Evolutionary conservation across 1,140 invertebrate species (phyloP).

Genomic region (Leptinotarsa texana): DNA sequence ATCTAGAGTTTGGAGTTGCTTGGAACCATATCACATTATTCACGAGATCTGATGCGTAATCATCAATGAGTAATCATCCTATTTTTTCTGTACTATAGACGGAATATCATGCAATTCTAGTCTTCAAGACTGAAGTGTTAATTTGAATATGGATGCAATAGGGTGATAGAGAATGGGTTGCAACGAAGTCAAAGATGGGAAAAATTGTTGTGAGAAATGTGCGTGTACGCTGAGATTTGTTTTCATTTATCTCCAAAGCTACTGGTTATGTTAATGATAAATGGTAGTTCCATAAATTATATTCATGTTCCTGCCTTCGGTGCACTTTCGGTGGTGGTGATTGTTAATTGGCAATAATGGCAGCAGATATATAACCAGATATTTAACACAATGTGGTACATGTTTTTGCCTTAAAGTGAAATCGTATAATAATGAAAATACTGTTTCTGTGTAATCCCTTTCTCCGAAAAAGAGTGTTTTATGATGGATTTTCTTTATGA

Average conservation of each 20-base stretch:
- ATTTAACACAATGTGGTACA: no score
- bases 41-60: no score
- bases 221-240: conserved; percentile 3
- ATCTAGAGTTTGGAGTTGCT: no score
- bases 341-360: not conserved
- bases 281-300: not conserved
- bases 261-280: conserved; percentile 20
- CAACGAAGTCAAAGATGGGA: not conserved
- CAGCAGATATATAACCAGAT: not conserved
- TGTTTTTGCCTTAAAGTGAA: no score
- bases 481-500: no score
- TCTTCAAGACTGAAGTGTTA: not conserved
- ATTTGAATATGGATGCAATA: not conserved
- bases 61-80: no score
- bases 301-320: not conserved
- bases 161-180: not conserved
- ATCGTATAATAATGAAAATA: no score
- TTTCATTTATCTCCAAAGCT: conserved; percentile 10
- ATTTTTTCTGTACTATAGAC: no score
- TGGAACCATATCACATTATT: no score
- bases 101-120: not conserved
- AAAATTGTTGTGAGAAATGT: not conserved
- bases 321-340: not conserved
- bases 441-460: no score
- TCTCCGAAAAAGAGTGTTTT: no score